Evolutionary conservation across 2,888 invertebrate species (phyloP).

Genomic region (Cheilosia impressa): DNA sequence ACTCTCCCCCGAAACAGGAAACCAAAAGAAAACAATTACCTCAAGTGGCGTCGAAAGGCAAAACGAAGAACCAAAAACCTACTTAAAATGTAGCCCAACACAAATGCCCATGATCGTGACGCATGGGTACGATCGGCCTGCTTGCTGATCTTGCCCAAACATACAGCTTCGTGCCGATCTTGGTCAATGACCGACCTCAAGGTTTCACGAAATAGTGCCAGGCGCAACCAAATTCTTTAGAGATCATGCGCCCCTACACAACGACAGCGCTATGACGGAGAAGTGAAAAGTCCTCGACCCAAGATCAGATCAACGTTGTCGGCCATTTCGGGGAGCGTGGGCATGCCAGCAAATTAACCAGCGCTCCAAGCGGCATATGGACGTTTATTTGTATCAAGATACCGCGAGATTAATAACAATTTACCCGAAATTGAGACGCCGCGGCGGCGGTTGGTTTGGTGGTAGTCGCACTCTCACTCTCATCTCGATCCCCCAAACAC

Average conservation of each 20-base stretch:
- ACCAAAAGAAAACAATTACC: constrained; percentile 11
- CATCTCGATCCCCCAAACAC: constrained; percentile 6
- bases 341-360: background rate
- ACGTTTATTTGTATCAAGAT: constrained; percentile 15
- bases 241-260: constrained; percentile 6
- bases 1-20: constrained; percentile 7
- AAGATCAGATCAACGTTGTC: background rate
- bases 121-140: constrained; percentile 29
- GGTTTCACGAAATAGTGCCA: constrained; percentile 56
- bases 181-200: constrained; percentile 82
- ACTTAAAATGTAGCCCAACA: constrained; percentile 28
- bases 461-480: constrained; percentile 18
- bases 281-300: background rate
- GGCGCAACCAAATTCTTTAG: constrained; percentile 15
- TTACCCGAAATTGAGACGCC: constrained; percentile 39
- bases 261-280: background rate
- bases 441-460: background rate
- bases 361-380: background rate
- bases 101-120: constrained; percentile 25
- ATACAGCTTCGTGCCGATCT: constrained; percentile 77
- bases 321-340: constrained; percentile 16
- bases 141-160: constrained; percentile 54
- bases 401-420: constrained; percentile 40
- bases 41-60: background rate
- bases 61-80: constrained; percentile 22